Conservation (phyloP, 2,113 vertebrate genomes). For the Phoenicopterus ruber region DNA sequence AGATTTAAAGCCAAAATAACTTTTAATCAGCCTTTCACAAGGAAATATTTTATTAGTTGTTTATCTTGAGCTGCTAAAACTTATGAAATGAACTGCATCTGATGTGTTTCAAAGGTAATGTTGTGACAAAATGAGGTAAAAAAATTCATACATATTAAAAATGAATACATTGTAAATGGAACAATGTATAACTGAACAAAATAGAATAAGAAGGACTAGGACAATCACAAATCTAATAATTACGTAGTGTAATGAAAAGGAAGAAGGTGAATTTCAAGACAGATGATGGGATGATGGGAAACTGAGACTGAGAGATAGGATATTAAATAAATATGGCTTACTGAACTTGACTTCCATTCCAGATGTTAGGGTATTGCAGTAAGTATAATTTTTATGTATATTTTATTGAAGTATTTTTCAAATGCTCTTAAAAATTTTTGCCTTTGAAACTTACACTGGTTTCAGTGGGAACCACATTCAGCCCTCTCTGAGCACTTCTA, state of each 20-base stretch:
- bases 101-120: not conserved
- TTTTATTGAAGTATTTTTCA: not conserved
- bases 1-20: not conserved
- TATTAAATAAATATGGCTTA: not conserved
- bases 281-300: not conserved
- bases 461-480: not conserved
- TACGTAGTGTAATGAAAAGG: not conserved
- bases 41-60: not conserved
- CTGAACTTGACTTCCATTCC: not conserved
- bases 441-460: not conserved
- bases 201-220: not conserved
- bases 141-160: not conserved
- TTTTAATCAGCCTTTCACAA: not conserved
- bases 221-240: not conserved
- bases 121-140: not conserved
- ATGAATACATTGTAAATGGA: not conserved
- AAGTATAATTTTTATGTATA: not conserved
- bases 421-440: not conserved
- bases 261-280: not conserved
- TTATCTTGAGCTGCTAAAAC: not conserved
- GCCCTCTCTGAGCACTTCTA: not conserved
- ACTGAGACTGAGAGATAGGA: not conserved
- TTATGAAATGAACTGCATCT: not conserved
- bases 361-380: not conserved
- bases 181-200: not conserved